Base-by-base conservation (phyloP, 2,888 invertebrate genomes). In the Hypsopygia costalis region DNA sequence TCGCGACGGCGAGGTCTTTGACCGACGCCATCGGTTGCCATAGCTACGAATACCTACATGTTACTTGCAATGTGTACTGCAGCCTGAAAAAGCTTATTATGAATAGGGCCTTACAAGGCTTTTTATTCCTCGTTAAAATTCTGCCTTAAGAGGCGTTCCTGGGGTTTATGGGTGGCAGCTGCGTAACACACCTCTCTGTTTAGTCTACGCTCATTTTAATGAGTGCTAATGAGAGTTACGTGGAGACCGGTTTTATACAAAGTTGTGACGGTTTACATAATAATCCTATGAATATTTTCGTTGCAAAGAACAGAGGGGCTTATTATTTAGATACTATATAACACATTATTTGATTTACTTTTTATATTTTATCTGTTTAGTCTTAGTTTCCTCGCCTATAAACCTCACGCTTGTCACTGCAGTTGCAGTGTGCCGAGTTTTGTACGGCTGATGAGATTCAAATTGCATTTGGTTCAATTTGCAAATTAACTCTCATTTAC, bases 1-100 rank as follows among this genome's bases (percentile, higher is more conserved):
- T 81, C 81, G 76, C 78, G 77, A 72, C 76, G 65, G 44, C 56
- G 70, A 74, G 87, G 82, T 85, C 83, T 72, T 73, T 76, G 85
- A 80, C 83, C 85, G 78, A 75, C 73, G 75, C 76, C 71, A 64
- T 72, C 55, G 59, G 82, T 81, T 68, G 61, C 75, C 65, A 78
- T 79, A 60, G 72, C 69, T 68, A 86, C 81, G 69, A 55, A 69
- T 76, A 76, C 69, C 69, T 79, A 69, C 64, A 63, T 61, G 65
- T n/a, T 25, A 6, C 25, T 25, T 25, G 16, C 16, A 16, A 55
- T 47, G 51, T 55, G 55, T 61, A 61, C 63, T 64, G 62, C 60
- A 64, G 58, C 57, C 62, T 71, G 62, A 69, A 74, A 73, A 71
- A 67, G 64, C 65, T 64, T 70, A 68, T 68, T 68, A 69, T 69